phyloP scores from a whole-genome alignment of 2,797 vertebrate genomes.

The Gymnodraco acuticeps region DNA sequence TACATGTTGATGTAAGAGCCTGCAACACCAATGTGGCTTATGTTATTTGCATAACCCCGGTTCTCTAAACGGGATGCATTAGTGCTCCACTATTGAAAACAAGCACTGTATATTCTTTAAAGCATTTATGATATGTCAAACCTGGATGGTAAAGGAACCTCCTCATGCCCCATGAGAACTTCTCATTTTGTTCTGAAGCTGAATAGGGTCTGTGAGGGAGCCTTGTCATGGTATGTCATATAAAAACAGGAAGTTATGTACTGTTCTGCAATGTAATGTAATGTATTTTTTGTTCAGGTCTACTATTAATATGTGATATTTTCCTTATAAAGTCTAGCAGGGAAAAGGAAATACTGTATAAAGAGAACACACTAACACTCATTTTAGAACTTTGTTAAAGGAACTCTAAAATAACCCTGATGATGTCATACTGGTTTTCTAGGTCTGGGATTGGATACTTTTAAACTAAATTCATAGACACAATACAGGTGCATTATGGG shows the following conservation, averaged over 20 bases:
- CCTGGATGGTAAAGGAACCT: constrained; percentile 12
- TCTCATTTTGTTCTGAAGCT: constrained; percentile 35
- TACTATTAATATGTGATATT: background rate
- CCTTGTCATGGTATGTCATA: constrained; percentile 13
- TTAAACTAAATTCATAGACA: background rate
- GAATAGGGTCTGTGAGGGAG: constrained; percentile 34
- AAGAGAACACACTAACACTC: background rate
- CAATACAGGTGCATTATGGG: no score
- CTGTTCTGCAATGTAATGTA: constrained; percentile 7
- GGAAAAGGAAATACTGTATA: background rate
- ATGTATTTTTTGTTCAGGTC: background rate
- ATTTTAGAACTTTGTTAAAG: background rate
- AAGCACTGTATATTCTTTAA: constrained; percentile 43
- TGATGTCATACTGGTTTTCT: background rate
- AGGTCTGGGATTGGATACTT: background rate
- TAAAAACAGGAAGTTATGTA: background rate
- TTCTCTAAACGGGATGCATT: constrained; percentile 9
- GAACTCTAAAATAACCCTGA: background rate
- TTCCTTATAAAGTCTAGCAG: background rate
- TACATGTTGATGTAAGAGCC: constrained; percentile 60
- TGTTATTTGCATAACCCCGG: constrained; percentile 45
- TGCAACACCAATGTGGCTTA: constrained; percentile 28
- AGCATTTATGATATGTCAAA: constrained; percentile 24
- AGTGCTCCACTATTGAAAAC: constrained; percentile 7
- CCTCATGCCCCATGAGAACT: constrained; percentile 6